These are phyloP conservation scores for Lycocerus yunnanus DNA, from an alignment of 2,888 invertebrate genomes.

Conservation along the genomic window DNA sequence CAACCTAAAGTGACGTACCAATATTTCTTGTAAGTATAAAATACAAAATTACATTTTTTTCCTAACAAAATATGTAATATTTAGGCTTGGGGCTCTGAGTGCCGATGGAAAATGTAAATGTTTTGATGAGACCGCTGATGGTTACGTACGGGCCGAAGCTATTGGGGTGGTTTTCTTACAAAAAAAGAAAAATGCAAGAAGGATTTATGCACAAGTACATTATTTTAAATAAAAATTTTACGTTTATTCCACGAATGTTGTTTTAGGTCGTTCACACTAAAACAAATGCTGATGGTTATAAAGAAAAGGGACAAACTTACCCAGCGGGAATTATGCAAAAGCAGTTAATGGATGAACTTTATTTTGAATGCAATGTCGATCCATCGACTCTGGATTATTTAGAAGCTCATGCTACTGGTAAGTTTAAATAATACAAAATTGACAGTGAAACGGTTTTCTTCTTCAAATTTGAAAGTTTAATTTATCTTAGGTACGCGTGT, in stretches of 20 bases:
- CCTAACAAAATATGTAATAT: neutral
- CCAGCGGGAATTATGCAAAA: conserved; percentile 62
- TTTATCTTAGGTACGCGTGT: conserved; percentile 65
- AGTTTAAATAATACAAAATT: neutral
- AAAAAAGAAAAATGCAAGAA: conserved; percentile 59
- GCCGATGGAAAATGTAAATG: conserved; percentile 86
- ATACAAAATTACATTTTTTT: neutral
- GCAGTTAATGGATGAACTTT: conserved; percentile 65
- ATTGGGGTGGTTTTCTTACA: conserved; percentile 74
- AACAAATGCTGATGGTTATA: conserved; percentile 52
- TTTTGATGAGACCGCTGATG: conserved; percentile 83
- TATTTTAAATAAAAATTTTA: neutral
- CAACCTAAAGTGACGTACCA: conserved; percentile 89
- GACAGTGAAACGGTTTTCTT: neutral
- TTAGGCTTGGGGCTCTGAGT: conserved; percentile 74
- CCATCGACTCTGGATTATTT: conserved; percentile 75
- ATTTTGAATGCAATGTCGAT: conserved; percentile 71
- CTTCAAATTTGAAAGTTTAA: neutral
- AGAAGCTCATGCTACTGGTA: conserved; percentile 86
- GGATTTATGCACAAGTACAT: conserved; percentile 11
- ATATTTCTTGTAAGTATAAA: conserved; percentile 68
- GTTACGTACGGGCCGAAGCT: conserved; percentile 85
- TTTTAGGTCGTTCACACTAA: conserved; percentile 44
- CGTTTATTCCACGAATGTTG: neutral
- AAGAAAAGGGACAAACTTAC: conserved; percentile 51